Evolutionary conservation across 2,888 invertebrate species (phyloP).

Genomic region (Acronicta psi): DNA sequence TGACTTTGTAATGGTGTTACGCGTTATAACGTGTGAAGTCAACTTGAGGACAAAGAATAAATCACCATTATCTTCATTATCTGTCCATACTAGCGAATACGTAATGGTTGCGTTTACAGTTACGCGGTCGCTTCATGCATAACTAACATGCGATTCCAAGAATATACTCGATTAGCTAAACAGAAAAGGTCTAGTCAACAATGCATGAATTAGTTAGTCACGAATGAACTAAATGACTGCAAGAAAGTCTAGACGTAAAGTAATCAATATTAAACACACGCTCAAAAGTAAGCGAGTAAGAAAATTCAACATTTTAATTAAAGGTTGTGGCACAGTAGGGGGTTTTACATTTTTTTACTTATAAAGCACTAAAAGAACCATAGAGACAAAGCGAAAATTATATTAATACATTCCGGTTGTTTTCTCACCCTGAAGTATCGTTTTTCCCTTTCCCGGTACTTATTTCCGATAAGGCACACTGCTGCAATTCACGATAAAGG

Average conservation of each 20-base stretch:
- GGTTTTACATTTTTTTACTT: neutral
- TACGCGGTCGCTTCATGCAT: conserved; percentile 50
- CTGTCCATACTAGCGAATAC: conserved; percentile 51
- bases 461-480: conserved; percentile 62
- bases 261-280: conserved; percentile 48
- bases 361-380: conserved; percentile 13
- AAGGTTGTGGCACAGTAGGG: neutral
- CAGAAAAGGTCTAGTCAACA: conserved; percentile 50
- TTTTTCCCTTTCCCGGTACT: conserved; percentile 61
- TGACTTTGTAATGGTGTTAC: conserved; percentile 59
- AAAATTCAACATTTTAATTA: conserved; percentile 7
- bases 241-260: conserved; percentile 47
- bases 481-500: conserved; percentile 62
- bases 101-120: conserved; percentile 49
- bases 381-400: conserved; percentile 32
- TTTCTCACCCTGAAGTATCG: conserved; percentile 52
- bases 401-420: conserved; percentile 55
- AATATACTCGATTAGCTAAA: conserved; percentile 42
- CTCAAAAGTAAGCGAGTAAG: conserved; percentile 20
- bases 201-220: conserved; percentile 48
- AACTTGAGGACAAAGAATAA: conserved; percentile 55
- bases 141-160: conserved; percentile 41
- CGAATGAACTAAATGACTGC: conserved; percentile 52
- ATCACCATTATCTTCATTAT: conserved; percentile 60
- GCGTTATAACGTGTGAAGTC: conserved; percentile 61